Conservation (phyloP, 2,888 invertebrate species). For the Balanococcus diminutus region DNA sequence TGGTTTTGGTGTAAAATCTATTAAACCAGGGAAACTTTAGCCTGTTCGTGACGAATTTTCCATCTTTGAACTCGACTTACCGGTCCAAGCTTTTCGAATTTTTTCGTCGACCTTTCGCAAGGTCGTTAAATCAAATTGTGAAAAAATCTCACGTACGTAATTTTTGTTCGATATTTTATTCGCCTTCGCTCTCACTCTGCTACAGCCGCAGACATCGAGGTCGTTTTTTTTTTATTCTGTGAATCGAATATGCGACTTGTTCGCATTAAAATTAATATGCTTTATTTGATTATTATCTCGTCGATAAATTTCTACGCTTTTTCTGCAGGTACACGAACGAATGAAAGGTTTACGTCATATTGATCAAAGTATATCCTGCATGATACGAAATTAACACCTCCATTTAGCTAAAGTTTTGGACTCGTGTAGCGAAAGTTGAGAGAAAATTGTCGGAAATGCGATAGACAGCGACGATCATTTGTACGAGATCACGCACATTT, state of each 20-base stretch:
- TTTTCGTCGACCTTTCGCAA: not conserved
- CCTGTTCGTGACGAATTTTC: not conserved
- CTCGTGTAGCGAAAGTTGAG: too few species aligned
- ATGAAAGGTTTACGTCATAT: not conserved
- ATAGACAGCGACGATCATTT: too few species aligned
- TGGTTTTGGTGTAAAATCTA: not conserved
- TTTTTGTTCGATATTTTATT: not conserved
- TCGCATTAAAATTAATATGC: not conserved
- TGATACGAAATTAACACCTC: not conserved
- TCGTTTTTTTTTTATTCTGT: not conserved
- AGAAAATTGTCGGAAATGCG: not conserved
- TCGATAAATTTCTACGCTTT: conserved; percentile 47
- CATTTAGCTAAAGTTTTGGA: not conserved
- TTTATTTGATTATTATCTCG: not conserved
- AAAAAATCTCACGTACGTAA: not conserved
- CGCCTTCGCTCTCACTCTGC: not conserved
- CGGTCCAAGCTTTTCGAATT: not conserved
- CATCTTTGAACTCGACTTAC: not conserved
- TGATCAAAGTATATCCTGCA: not conserved
- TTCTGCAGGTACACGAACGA: not conserved
- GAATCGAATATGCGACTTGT: not conserved
- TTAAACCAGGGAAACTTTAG: not conserved
- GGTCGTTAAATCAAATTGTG: not conserved
- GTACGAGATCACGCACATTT: not conserved
- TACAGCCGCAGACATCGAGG: not conserved